Evolutionary conservation across 37 sponge, comb jelly and placozoan species (phyloP).

Genomic region (Mnemiopsis leidyi): DNA sequence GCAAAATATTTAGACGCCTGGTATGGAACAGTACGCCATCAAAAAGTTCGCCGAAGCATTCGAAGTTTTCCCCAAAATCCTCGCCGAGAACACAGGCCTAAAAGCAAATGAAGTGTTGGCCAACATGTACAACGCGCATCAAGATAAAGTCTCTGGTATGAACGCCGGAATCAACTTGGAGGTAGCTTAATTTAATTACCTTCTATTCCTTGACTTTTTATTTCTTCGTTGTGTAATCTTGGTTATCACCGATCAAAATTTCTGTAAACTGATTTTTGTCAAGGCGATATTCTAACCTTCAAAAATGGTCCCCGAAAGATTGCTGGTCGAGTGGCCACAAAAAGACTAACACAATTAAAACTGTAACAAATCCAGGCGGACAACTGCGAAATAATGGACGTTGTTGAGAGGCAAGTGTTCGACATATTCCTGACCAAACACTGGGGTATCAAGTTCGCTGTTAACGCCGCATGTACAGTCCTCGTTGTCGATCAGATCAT

Average conservation of each 20-base stretch:
- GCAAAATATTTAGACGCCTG: conserved; percentile 87
- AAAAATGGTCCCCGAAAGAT: too few relatives aligned
- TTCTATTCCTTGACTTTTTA: too few relatives aligned
- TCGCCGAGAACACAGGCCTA: conserved; percentile 95
- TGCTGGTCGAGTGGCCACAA: too few relatives aligned
- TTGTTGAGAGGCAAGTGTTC: conserved; percentile 72
- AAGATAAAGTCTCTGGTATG: conserved; percentile 69
- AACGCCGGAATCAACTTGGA: conserved; percentile 74
- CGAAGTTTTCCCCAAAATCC: conserved; percentile 79
- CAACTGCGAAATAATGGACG: conserved; percentile 66
- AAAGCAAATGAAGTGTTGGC: conserved; percentile 85
- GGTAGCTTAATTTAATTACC: too few relatives aligned
- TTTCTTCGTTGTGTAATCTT: too few relatives aligned
- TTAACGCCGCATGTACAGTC: conserved; percentile 87
- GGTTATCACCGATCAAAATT: too few relatives aligned
- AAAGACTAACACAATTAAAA: too few relatives aligned
- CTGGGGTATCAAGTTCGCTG: conserved; percentile 94
- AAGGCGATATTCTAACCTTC: too few relatives aligned
- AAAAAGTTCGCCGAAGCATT: conserved; percentile 89
- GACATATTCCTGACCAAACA: conserved; percentile 79
- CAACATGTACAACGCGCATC: conserved; percentile 87
- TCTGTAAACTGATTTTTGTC: too few relatives aligned
- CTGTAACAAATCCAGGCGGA: conserved; percentile 30
- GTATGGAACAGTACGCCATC: conserved; percentile 96
- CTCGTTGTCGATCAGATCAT: conserved; percentile 97